Conservation (phyloP, 2,113 vertebrate genomes). For the Guaruba guarouba region DNA sequence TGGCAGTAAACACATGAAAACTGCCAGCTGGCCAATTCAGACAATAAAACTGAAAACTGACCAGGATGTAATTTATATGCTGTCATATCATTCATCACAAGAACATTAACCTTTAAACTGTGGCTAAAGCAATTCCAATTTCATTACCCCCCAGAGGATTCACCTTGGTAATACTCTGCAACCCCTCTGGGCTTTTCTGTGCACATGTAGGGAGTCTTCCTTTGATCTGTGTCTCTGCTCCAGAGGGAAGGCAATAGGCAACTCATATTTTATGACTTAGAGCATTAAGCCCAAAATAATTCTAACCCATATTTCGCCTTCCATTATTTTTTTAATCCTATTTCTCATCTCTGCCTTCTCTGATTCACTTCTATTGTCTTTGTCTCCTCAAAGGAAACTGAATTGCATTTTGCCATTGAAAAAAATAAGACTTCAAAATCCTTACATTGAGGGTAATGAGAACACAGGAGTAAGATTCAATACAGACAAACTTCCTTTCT, state of each 20-base stretch:
- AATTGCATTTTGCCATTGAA: neutral
- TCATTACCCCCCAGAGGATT: slow-evolving; percentile 23
- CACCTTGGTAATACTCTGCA: neutral
- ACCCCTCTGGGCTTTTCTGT: neutral
- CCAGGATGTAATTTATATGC: neutral
- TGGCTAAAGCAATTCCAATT: slow-evolving; percentile 30
- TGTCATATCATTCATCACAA: slow-evolving; percentile 10
- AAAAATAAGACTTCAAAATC: neutral
- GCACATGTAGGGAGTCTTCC: neutral
- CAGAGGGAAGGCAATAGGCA: neutral
- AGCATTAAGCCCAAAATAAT: neutral
- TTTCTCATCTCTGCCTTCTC: neutral
- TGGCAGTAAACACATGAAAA: neutral
- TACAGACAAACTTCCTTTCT: neutral
- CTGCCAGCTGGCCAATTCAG: neutral
- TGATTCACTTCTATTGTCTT: neutral
- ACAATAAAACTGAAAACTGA: neutral
- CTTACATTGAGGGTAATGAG: neutral
- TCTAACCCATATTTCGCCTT: neutral
- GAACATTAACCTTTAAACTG: slow-evolving; percentile 39
- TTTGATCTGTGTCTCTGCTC: slow-evolving; percentile 33
- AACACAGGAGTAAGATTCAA: neutral
- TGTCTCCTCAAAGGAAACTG: neutral
- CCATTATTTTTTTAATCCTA: neutral
- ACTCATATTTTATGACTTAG: neutral